Conservation (phyloP, 2,888 invertebrate species). For the Thyatira batis region DNA sequence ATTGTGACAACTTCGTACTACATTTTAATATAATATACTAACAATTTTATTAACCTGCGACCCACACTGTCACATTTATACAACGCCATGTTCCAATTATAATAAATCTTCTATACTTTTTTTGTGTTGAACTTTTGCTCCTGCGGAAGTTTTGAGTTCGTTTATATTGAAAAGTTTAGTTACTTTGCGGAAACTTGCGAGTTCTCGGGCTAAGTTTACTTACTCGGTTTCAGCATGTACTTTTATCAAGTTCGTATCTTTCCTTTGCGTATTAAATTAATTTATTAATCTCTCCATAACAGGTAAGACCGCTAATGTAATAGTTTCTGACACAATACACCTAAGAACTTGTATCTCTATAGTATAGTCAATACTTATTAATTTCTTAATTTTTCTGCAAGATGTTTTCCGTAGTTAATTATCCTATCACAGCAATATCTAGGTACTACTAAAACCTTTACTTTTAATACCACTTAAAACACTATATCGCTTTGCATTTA, state of each 20-base stretch:
- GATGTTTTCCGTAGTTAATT: too few relatives aligned
- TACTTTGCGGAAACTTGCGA: slow-evolving; percentile 10
- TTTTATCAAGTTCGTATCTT: slow-evolving; percentile 22
- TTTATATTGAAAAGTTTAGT: slow-evolving; percentile 20
- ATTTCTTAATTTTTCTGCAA: too few relatives aligned
- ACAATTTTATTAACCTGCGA: background rate
- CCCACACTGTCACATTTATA: background rate
- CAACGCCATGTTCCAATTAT: slow-evolving; percentile 12
- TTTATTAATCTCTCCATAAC: slow-evolving; percentile 25
- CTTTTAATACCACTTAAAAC: too few relatives aligned
- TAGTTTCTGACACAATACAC: slow-evolving; percentile 5
- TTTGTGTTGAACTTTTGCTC: slow-evolving; percentile 7
- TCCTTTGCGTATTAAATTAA: slow-evolving; percentile 20
- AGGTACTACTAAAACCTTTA: too few relatives aligned
- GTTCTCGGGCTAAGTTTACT: slow-evolving; percentile 15
- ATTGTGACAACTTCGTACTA: background rate
- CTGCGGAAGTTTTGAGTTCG: slow-evolving; percentile 12
- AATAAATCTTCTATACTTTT: slow-evolving; percentile 3
- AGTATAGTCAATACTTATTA: too few relatives aligned
- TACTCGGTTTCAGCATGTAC: slow-evolving; percentile 18
- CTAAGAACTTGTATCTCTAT: slow-evolving; percentile 6
- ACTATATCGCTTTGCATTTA: too few relatives aligned
- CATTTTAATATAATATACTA: background rate
- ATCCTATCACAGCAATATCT: too few relatives aligned
- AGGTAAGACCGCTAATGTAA: slow-evolving; percentile 12